Conservation (phyloP, 2,113 vertebrate species). For the Brevimyrus niger region DNA sequence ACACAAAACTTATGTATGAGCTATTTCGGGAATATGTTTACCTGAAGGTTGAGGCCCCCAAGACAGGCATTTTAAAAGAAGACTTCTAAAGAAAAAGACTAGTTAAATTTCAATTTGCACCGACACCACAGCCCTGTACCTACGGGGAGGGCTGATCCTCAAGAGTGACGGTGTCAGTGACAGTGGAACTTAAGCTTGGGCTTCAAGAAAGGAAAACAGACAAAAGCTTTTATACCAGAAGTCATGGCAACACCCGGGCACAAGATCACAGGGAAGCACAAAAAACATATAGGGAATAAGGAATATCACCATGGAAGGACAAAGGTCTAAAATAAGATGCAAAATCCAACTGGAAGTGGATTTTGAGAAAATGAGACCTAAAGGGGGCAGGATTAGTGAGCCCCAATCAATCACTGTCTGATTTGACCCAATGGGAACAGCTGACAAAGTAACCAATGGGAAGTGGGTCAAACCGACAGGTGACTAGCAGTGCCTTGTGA, state of each 20-base stretch:
- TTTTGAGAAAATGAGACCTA: neutral
- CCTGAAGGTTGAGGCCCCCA: neutral
- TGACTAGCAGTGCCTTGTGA: neutral
- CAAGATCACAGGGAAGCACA: neutral
- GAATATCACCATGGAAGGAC: neutral
- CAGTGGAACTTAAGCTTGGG: neutral
- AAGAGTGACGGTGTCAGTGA: neutral
- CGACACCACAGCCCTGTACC: neutral
- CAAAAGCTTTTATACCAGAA: neutral
- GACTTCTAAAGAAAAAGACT: neutral
- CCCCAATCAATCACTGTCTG: neutral
- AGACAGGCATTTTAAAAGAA: neutral
- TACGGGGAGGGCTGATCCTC: neutral
- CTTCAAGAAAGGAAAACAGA: neutral
- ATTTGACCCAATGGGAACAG: neutral
- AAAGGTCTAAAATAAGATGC: neutral
- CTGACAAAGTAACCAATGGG: neutral
- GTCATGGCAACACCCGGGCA: slow-evolving; percentile 14
- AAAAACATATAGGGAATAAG: neutral
- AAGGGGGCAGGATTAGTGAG: neutral
- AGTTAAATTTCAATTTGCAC: neutral
- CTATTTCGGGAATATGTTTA: neutral
- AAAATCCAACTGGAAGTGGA: neutral
- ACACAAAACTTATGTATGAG: neutral
- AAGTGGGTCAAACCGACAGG: neutral